Conservation (phyloP, 1,140 invertebrate species). For the Tetramorium simillimum region DNA sequence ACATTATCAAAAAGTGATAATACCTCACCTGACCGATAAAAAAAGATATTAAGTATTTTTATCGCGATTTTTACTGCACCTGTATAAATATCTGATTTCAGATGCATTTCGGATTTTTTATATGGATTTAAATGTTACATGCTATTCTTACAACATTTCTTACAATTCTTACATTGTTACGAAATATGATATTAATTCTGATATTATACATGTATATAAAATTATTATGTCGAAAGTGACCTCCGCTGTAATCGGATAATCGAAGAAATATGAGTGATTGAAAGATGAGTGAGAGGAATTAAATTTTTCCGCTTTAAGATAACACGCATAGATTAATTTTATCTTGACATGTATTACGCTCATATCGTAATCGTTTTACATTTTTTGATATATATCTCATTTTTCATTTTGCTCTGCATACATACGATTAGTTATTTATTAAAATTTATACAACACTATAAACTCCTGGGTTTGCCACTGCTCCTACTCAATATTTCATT, state of each 20-base stretch:
- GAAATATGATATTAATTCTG: background rate
- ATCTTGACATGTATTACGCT: background rate
- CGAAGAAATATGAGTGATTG: background rate
- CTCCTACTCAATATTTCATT: too few relatives aligned
- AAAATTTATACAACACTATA: background rate
- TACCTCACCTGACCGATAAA: background rate
- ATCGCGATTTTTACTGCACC: background rate
- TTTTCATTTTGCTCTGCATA: background rate
- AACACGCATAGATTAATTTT: background rate
- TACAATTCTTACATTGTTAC: background rate
- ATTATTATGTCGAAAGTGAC: background rate
- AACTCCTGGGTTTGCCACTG: too few relatives aligned
- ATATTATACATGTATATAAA: background rate
- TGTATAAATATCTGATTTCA: slow-evolving; percentile 3
- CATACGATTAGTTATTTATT: background rate
- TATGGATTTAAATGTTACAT: background rate
- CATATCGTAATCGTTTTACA: background rate
- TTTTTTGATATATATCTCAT: background rate
- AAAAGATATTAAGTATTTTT: slow-evolving; percentile 1
- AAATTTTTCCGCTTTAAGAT: background rate
- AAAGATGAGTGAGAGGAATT: background rate
- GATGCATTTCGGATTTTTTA: background rate
- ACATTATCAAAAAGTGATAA: slow-evolving; percentile 7
- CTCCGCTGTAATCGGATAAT: background rate
- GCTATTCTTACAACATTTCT: background rate